phyloP scores from a whole-genome alignment of 2,113 vertebrate species.

The Blennius ocellaris region DNA sequence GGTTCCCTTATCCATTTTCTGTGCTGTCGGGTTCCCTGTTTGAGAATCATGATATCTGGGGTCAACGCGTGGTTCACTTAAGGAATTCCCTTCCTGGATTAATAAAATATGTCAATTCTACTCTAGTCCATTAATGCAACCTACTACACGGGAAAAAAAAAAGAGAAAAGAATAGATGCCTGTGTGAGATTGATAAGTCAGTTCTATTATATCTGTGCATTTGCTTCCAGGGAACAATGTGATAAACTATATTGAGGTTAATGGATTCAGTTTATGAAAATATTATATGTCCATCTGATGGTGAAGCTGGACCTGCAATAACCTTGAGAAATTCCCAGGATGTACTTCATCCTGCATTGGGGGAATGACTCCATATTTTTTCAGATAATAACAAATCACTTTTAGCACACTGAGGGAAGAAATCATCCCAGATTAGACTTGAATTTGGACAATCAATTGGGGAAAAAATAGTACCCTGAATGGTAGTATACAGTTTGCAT shows the following conservation, averaged over 20 bases:
- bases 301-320: background rate
- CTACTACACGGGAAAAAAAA: background rate
- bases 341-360: background rate
- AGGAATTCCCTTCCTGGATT: too few species aligned
- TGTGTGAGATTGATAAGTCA: background rate
- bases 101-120: too few species aligned
- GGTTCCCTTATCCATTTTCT: too few species aligned
- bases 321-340: slow-evolving; percentile 1
- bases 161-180: too few species aligned
- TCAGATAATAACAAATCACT: background rate
- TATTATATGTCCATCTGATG: background rate
- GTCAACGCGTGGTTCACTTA: background rate
- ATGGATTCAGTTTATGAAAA: slow-evolving; percentile 15
- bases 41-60: background rate
- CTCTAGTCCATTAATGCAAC: background rate
- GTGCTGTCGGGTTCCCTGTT: too few species aligned
- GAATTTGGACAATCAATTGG: background rate
- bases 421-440: background rate
- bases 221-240: slow-evolving; percentile 4
- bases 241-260: slow-evolving; percentile 4
- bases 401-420: background rate
- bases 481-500: background rate
- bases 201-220: background rate
- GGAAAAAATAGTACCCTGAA: background rate
- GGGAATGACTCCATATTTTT: background rate